Evolutionary conservation across 2,888 invertebrate species (phyloP).

Genomic region (Dascillus cervinus): DNA sequence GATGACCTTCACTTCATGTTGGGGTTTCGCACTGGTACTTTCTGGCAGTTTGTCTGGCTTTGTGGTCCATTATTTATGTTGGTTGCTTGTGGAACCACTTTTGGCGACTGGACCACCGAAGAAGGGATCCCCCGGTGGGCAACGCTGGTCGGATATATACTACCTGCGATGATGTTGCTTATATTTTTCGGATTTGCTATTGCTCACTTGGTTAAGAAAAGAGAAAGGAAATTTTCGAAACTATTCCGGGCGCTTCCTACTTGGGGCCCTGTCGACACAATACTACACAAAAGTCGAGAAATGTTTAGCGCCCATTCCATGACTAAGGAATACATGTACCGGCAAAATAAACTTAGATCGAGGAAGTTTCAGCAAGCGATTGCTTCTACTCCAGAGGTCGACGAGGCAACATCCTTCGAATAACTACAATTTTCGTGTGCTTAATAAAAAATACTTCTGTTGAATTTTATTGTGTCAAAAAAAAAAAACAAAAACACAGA

Average conservation of each 20-base stretch:
- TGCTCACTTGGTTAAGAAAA: slow-evolving; percentile 1
- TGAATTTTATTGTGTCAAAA: too few relatives aligned
- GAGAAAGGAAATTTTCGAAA: slow-evolving; percentile 2
- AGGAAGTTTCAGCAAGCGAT: slow-evolving; percentile 5
- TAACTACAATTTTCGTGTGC: too few relatives aligned
- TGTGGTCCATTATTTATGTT: slow-evolving; percentile 6
- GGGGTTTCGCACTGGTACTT: slow-evolving; percentile 13
- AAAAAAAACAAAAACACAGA: too few relatives aligned
- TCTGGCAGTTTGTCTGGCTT: slow-evolving; percentile 13
- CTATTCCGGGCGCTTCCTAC: slow-evolving; percentile 2
- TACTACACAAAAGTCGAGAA: slow-evolving; percentile 5
- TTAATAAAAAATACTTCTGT: too few relatives aligned
- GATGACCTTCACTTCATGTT: slow-evolving; percentile 21
- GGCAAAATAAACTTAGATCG: slow-evolving; percentile 5
- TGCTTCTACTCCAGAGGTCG: too few relatives aligned
- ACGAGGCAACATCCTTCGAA: too few relatives aligned
- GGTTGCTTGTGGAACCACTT: slow-evolving; percentile 1
- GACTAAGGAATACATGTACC: slow-evolving; percentile 9
- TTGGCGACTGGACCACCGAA: not conserved
- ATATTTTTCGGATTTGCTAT: too few relatives aligned
- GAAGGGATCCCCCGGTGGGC: not conserved
- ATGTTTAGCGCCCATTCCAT: slow-evolving; percentile 9
- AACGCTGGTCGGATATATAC: not conserved
- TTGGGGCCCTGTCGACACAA: slow-evolving; percentile 7
- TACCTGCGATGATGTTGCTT: slow-evolving; percentile 1